These are phyloP conservation scores for Cylloceria caligata DNA, from an alignment of 2,888 invertebrate genomes.

Conservation along the genomic window DNA sequence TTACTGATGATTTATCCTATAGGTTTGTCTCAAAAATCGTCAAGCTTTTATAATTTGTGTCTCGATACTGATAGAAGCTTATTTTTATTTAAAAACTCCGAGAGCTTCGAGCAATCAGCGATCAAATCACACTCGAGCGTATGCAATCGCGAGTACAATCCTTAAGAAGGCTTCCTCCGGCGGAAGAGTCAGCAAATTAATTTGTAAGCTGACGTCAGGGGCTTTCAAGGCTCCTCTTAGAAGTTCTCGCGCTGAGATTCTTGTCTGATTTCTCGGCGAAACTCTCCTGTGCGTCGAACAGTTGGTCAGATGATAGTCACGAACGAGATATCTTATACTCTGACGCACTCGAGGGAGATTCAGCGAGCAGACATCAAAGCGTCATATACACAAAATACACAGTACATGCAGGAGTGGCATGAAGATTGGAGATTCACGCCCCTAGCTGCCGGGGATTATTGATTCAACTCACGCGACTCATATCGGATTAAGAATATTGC, in stretches of 20 bases:
- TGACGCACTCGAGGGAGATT: slow-evolving; percentile 33
- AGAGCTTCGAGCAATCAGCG: slow-evolving; percentile 13
- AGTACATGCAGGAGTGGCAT: slow-evolving; percentile 2
- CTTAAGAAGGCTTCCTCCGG: slow-evolving; percentile 12
- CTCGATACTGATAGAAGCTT: neutral
- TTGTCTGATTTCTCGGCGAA: slow-evolving; percentile 23
- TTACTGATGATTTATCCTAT: neutral
- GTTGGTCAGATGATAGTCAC: slow-evolving; percentile 17
- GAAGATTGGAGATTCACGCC: slow-evolving; percentile 62
- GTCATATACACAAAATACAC: slow-evolving; percentile 27
- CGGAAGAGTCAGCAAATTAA: slow-evolving; percentile 57
- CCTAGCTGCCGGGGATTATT: slow-evolving; percentile 61
- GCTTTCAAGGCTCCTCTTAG: slow-evolving; percentile 1
- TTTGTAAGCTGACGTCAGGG: slow-evolving; percentile 32
- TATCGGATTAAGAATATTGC: slow-evolving; percentile 33
- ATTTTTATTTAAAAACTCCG: neutral
- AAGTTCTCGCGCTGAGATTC: slow-evolving; percentile 17
- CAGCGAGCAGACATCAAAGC: neutral
- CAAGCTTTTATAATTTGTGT: neutral
- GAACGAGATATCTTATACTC: slow-evolving; percentile 43
- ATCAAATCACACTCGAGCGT: neutral
- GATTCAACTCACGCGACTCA: slow-evolving; percentile 21
- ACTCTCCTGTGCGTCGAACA: slow-evolving; percentile 12
- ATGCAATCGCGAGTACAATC: neutral
- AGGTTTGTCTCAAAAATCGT: neutral